Evolutionary conservation across 2,888 invertebrate species (phyloP).

Genomic region (Smittia sp.): DNA sequence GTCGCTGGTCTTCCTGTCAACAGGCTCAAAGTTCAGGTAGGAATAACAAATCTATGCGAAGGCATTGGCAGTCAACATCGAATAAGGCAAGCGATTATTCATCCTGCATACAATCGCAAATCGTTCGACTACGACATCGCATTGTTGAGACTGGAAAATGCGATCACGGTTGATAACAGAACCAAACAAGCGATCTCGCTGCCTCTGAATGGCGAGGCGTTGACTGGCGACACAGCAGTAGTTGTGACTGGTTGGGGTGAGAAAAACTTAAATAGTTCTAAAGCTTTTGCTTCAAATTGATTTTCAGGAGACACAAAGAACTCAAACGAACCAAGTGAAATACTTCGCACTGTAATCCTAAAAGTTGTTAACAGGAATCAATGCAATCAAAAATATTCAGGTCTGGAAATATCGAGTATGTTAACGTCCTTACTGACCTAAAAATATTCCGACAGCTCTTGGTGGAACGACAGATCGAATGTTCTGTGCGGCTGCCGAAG

Average conservation of each 20-base stretch:
- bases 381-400: neutral
- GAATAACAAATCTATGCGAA: too few species aligned
- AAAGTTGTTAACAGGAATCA: neutral
- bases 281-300: too few species aligned
- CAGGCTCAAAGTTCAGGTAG: slow-evolving; percentile 36
- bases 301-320: too few species aligned
- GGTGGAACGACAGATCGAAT: slow-evolving; percentile 11
- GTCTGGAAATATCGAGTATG: neutral
- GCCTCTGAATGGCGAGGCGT: slow-evolving; percentile 30
- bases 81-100: neutral
- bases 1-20: too few species aligned
- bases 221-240: slow-evolving; percentile 39
- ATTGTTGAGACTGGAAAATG: neutral
- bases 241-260: slow-evolving; percentile 43
- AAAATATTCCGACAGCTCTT: too few species aligned
- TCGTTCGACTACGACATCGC: slow-evolving; percentile 19
- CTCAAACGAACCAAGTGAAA: neutral
- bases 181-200: slow-evolving; percentile 40
- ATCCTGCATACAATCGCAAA: neutral
- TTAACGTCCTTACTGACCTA: too few species aligned
- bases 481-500: slow-evolving; percentile 36
- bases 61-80: too few species aligned
- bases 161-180: slow-evolving; percentile 10
- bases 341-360: neutral
- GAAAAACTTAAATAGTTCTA: too few species aligned